Evolutionary conservation across 2,113 vertebrate species (phyloP).

Genomic region (Mellivora capensis): DNA sequence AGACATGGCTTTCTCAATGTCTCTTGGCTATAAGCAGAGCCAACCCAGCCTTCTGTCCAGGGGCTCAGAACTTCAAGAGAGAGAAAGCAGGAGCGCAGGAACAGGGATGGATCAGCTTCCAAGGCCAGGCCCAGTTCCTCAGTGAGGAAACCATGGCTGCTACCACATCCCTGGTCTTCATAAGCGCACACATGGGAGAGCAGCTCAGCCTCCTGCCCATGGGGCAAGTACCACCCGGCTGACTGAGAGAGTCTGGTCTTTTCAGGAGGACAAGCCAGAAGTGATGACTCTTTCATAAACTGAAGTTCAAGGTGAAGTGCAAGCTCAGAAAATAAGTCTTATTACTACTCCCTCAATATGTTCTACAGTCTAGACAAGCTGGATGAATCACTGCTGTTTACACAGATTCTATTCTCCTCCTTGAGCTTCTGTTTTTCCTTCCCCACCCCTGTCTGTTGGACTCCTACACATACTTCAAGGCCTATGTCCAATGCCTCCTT

Average conservation of each 20-base stretch:
- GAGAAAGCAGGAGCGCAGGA: neutral
- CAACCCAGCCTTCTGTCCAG: neutral
- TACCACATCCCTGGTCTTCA: neutral
- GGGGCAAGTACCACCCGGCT: neutral
- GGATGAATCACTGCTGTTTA: slow-evolving; percentile 23
- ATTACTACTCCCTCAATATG: neutral
- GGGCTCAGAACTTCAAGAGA: neutral
- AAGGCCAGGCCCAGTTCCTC: neutral
- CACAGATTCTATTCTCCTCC: neutral
- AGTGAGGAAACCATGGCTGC: neutral
- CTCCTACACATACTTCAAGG: slow-evolving; percentile 46
- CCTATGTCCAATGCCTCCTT: neutral
- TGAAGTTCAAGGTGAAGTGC: slow-evolving; percentile 17
- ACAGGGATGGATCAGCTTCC: neutral
- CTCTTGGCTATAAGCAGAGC: neutral
- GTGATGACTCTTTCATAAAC: neutral
- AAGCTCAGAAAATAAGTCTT: slow-evolving; percentile 24
- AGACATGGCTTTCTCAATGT: neutral
- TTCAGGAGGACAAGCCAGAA: neutral
- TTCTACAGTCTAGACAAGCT: neutral
- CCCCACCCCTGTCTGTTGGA: neutral
- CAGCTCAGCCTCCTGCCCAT: neutral
- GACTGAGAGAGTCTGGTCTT: neutral
- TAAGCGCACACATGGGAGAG: neutral
- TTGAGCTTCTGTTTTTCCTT: neutral